These are phyloP conservation scores for Zootoca vivipara DNA, from an alignment of 2,113 vertebrate species.

Conservation along the genomic window DNA sequence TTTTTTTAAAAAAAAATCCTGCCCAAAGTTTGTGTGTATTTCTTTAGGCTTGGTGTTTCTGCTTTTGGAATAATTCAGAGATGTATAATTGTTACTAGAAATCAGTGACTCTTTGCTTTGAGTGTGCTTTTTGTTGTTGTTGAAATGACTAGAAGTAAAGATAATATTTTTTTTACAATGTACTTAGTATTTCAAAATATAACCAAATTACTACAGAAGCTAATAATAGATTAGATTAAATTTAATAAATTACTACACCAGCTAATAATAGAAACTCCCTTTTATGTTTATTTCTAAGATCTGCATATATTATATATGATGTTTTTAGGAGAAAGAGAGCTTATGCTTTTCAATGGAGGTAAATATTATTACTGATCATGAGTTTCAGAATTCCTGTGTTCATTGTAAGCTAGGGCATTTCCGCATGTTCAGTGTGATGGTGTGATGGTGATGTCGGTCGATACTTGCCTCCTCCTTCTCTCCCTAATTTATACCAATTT, in stretches of 20 bases:
- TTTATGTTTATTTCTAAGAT: not conserved
- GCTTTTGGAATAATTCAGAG: not conserved
- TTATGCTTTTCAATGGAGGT: not conserved
- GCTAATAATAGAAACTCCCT: not conserved
- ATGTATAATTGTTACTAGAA: not conserved
- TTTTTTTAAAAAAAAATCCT: not conserved
- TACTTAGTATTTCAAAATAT: not conserved
- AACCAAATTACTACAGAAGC: not conserved
- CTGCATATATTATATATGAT: not conserved
- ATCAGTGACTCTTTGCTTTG: too few relatives aligned
- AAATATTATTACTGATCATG: not conserved
- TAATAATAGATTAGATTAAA: too few relatives aligned
- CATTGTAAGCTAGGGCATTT: not conserved
- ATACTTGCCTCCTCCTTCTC: not conserved
- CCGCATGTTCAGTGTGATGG: not conserved
- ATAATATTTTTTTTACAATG: not conserved
- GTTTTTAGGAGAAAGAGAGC: too few relatives aligned
- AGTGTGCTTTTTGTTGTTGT: not conserved
- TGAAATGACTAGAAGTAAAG: not conserved
- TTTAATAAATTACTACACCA: too few relatives aligned
- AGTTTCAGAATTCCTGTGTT: not conserved
- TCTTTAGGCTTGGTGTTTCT: accelerated
- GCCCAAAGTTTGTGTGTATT: accelerated
- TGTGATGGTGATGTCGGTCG: not conserved
- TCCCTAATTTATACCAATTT: not conserved